Base-by-base conservation (phyloP, 2,113 vertebrate genomes). In the Acinonyx jubatus region DNA sequence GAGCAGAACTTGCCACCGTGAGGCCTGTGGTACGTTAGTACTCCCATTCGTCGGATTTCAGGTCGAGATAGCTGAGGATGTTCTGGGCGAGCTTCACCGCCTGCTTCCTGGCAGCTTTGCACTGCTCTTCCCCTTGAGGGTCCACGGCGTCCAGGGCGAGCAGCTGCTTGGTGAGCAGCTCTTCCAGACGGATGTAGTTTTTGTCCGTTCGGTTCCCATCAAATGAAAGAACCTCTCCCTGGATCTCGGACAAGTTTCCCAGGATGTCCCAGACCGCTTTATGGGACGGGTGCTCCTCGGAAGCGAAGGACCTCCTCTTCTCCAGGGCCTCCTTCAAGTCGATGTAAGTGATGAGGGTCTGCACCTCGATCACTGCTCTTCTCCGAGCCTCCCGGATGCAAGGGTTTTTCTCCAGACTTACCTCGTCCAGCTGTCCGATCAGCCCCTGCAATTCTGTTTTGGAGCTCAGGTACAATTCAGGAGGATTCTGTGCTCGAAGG, bases 31-130 rank as follows among this genome's bases (percentile, higher is more conserved):
- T 74, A 1, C 45, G 45, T 99, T 94, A 99, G 97, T 99, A 99
- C 96, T 99, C 99, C 99, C 99, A 99, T 97, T 99, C 99, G 89
- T 99, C 99, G 0, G 99, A 99, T 98, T 99, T 99, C 99, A 99
- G 99, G 99, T 99, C 99, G 88, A 99, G 99, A 86, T 99, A 99
- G 99, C 99, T 99, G 89, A 99, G 99, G 97, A 99, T 99, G 98
- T 99, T 99, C 99, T 99, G 99, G 12, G 99, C 99, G 0, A 99
- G 99, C 98, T 99, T 99, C 85, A 99, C 99, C 0, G 99, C 99
- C 98, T 99, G 99, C 89, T 99, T 99, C 71, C 99, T 98, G 50
- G 99, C 99, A 73, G 98, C 98, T 97, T 99, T 99, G 65, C 99
- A 99, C 25, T 93, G 97, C 96, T 99, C 99, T 1, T 99, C 99